Base-by-base conservation (phyloP, 1,140 invertebrate genomes). In the Ruditapes philippinarum region DNA sequence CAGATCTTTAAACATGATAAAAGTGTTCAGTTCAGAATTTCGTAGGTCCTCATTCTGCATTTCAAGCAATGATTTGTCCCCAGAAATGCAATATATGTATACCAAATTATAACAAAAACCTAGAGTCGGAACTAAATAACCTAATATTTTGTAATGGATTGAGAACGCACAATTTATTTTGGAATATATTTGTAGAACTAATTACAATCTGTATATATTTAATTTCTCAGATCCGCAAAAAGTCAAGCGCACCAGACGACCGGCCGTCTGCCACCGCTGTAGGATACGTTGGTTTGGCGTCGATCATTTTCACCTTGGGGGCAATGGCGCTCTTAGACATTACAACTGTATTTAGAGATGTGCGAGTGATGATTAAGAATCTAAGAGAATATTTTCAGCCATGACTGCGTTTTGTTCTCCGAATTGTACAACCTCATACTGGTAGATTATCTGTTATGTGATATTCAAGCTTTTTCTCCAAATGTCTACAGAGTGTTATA, bases 181-280 rank as follows among this genome's bases (percentile, higher is more conserved):
- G n/a, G n/a, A n/a, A n/a, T n/a, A n/a, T n/a, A n/a, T n/a, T n/a
- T n/a, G n/a, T n/a, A n/a, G n/a, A n/a, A n/a, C n/a, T n/a, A n/a
- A n/a, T n/a, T n/a, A n/a, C n/a, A n/a, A n/a, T n/a, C 11, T 54
- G 5, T 54, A 22, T 54, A 54, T 54, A 54, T 11, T 19, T 54
- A 4, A 54, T 54, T 54, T 74, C 40, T 36, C 73, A 86, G 86
- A 74, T 70, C 19, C 49, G 88, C 0, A 89, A 83, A 60, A 49
- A 68, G 42, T 70, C 42, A 1, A 86, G 82, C 54, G 82, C 89
- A n/a, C 11, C 12, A 7, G 89, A 90, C 45, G 49, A 86, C 25
- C 81, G 89, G 7, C 74, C 89, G 3, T 86, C 89, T 2, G 89
- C 89, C 17, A 62, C 42, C 22, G 81, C 79, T 19, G 73, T 90